Conservation (phyloP, 2,113 vertebrate genomes). For the Seriola dumerili region DNA sequence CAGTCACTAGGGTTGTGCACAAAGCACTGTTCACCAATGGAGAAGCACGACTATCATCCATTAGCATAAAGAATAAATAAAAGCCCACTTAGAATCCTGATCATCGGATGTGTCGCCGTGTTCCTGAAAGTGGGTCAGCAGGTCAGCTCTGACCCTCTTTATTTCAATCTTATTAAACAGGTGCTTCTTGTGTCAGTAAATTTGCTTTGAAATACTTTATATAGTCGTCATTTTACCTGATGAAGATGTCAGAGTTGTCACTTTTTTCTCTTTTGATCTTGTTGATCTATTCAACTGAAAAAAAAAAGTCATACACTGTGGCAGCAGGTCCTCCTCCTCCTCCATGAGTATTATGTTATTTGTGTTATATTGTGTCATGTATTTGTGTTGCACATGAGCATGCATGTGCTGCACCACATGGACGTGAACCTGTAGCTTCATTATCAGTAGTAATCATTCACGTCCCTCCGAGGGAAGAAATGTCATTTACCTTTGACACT, state of each 20-base stretch:
- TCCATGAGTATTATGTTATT: too few species aligned
- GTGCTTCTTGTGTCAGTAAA: neutral
- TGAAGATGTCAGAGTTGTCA: neutral
- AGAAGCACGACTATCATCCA: neutral
- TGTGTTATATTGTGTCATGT: too few species aligned
- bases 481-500: neutral
- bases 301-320: neutral
- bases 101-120: neutral
- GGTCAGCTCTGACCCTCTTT: neutral
- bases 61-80: too few species aligned
- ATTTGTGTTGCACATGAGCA: neutral
- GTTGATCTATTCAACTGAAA: neutral
- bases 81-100: neutral
- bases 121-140: neutral
- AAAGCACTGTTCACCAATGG: too few species aligned
- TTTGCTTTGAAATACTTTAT: neutral
- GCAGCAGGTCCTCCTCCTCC: too few species aligned
- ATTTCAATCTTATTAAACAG: neutral
- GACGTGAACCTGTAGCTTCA: neutral
- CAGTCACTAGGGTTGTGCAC: too few species aligned
- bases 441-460: constrained; percentile 8
- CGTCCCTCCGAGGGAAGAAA: neutral
- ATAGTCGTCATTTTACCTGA: neutral
- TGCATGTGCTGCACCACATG: neutral
- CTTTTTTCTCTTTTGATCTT: neutral